phyloP scores from a whole-genome alignment of 2,113 vertebrate species.

The Copsychus sechellarum region DNA sequence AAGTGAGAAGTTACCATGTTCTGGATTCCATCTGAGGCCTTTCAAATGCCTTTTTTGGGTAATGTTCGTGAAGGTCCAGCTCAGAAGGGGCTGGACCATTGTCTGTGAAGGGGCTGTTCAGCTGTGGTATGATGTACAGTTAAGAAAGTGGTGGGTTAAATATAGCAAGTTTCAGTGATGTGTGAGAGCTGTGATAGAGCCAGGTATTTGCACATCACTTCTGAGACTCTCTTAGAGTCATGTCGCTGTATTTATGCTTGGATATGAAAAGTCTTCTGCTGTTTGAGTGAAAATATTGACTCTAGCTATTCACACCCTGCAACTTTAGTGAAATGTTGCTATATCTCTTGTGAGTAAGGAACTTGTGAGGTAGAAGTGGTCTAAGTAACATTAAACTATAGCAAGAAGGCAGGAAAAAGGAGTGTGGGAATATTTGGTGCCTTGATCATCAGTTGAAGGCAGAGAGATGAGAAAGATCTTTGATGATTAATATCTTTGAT shows the following conservation, averaged over 20 bases:
- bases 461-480: slow-evolving; percentile 1
- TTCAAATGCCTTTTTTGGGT: background rate
- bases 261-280: background rate
- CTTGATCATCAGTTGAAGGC: slow-evolving; percentile 30
- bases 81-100: background rate
- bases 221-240: background rate
- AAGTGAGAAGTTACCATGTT: background rate
- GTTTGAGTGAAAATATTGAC: background rate
- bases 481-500: slow-evolving; percentile 44
- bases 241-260: background rate
- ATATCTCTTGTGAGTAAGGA: background rate
- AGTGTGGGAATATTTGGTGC: background rate
- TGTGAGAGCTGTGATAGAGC: background rate
- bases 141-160: background rate
- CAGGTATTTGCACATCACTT: background rate
- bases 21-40: background rate
- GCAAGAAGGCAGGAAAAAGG: background rate
- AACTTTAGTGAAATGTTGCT: background rate
- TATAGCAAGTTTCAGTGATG: background rate
- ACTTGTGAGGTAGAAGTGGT: background rate
- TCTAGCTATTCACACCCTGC: background rate
- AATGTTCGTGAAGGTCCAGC: accelerated
- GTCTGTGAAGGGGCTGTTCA: accelerated
- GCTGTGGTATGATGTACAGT: background rate
- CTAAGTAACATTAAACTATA: background rate